Base-by-base conservation (phyloP, 1,140 invertebrate genomes). In the Pogonomyrmex barbatus region DNA sequence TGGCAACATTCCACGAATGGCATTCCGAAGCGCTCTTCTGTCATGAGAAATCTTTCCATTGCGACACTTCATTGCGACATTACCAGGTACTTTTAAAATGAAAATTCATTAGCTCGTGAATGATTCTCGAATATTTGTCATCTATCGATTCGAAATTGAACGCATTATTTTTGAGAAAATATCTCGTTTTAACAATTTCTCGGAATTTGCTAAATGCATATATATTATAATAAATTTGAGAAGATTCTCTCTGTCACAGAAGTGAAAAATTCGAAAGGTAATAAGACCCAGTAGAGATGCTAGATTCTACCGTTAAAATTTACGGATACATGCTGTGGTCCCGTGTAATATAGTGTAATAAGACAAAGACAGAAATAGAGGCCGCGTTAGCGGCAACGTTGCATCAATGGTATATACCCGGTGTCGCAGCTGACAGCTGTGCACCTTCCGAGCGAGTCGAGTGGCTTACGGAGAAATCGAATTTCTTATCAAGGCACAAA, bases 361-460 rank as follows among this genome's bases (percentile, higher is more conserved):
- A 90, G 89, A 89, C 68, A 77, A 88, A 24, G 24, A 67, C 84
- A 83, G 73, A 87, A 89, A 89, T 90, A 86, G 88, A 79, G 88
- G 85, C 47, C 36, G 85, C 67, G 60, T 5, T 76, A 79, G 76
- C 54, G 90, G 90, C 90, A 90, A 90, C 90, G 84, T 77, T 77
- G 90, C 87, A 87, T 85, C 71, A 79, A 6, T 36, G 24, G 60
- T 65, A 58, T 73, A 83, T 73, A 82, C 50, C 67, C 71, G 50
- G 71, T 86, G 62, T 52, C 56, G 76, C 77, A 83, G 87, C 63
- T 89, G 82, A 52, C 47, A 63, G 58, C 73, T 45, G 30, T n/a
- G 1, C 10, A 1, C 33, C 4, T 78, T 56, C 36, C 42, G 45
- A 42, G 24, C 63, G 62, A 81, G 70, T 70, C 42, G 12, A 24